Base-by-base conservation (phyloP, 2,888 invertebrate species). In the Aleiodes leptofemur region DNA sequence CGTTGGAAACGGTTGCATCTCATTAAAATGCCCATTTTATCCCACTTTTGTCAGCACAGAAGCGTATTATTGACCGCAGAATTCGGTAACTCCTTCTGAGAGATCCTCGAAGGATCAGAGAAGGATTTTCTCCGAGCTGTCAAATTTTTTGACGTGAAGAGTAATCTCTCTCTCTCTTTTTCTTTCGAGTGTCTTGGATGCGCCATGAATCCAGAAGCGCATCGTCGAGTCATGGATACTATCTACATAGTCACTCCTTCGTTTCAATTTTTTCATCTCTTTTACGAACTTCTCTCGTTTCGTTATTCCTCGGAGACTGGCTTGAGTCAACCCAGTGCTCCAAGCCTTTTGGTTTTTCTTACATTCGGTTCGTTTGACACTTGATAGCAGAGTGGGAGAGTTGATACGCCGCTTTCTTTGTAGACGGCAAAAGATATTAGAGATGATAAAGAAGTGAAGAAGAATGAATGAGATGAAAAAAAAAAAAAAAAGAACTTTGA, bases 341-440 rank as follows among this genome's bases (percentile, higher is more conserved):
- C 50, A 66, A 66, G 69, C 72, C 71, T 76, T 76, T 76, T 70
- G 72, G 68, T 79, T 80, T 79, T 79, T 78, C 79, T 77, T 76
- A 69, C 61, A 70, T 77, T 79, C 79, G 78, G 77, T 80, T 81
- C 86, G 87, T 88, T 88, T 87, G 87, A 88, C 87, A 87, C 83
- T 85, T 80, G 87, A 87, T 87, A 86, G 86, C 81, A 82, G 79
- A 76, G 31, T 53, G 43, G 72, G 73, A 77, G 69, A 76, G 71
- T 43, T 76, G 72, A 50, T 69, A 75, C 70, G 57, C 56, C 57
- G 73, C 38, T 72, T 73, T 73, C 57, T 69, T 59, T 59, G 69
- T 51, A 55, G 53, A 8, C 31, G 11, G 48, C 38, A 34, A 23
- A 23, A 69, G 50, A 69, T 57, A 71, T 69, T 56, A 53, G 55